Evolutionary conservation across 2,113 vertebrate genomes (phyloP).

Genomic region (Forbesichthys papilliferus): DNA sequence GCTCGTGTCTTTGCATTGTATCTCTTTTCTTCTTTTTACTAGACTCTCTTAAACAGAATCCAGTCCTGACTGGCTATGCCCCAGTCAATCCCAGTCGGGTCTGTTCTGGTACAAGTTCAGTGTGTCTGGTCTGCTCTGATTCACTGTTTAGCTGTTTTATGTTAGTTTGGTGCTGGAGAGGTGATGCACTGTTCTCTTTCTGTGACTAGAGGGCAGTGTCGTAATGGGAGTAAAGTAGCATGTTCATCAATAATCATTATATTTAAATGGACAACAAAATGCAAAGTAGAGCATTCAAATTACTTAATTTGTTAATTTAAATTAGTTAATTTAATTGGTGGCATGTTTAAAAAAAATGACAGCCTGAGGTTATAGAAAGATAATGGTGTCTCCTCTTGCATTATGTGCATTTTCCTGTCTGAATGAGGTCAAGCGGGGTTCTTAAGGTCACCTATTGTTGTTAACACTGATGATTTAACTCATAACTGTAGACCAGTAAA

Average conservation of each 20-base stretch:
- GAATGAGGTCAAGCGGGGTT: constrained; percentile 67
- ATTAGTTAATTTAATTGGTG: background rate
- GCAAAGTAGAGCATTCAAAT: background rate
- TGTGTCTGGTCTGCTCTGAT: constrained; percentile 48
- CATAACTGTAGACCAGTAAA: constrained; percentile 3
- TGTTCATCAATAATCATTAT: background rate
- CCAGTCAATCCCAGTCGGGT: constrained; percentile 35
- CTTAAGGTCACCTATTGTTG: constrained; percentile 28
- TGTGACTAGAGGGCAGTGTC: constrained; percentile 18
- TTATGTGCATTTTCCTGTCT: constrained; percentile 51
- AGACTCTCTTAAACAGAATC: constrained; percentile 62
- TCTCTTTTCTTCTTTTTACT: constrained; percentile 55
- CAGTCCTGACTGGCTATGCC: constrained; percentile 54
- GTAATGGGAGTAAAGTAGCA: constrained; percentile 3
- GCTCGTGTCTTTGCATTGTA: constrained; percentile 68
- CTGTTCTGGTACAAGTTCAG: constrained; percentile 25
- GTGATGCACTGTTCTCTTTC: constrained; percentile 40
- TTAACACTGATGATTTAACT: background rate
- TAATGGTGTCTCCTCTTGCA: constrained; percentile 54
- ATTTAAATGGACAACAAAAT: background rate
- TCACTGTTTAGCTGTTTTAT: constrained; percentile 52
- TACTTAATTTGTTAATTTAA: background rate
- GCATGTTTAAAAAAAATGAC: background rate
- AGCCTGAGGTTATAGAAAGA: constrained; percentile 32
- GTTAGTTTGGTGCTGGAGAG: constrained; percentile 49